phyloP scores from a whole-genome alignment of 1,140 invertebrate species.

The Meteorus sp. region DNA sequence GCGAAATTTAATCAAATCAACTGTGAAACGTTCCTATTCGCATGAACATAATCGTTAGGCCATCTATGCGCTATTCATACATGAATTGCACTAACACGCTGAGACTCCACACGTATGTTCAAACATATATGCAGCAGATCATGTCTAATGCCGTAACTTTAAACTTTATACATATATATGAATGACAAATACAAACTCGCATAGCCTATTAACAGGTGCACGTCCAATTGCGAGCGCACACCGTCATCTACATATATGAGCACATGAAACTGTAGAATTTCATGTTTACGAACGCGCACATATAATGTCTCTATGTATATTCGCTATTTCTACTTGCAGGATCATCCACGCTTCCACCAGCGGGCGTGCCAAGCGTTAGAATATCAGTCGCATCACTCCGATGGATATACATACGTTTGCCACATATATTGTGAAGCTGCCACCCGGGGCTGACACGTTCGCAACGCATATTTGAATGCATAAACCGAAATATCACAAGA shows the following conservation, averaged over 20 bases:
- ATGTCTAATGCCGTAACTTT: constrained; percentile 4
- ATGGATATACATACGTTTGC: constrained; percentile 7
- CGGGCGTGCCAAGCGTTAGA: neutral
- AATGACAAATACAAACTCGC: neutral
- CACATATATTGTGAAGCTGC: constrained; percentile 22
- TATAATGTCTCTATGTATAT: constrained; percentile 12
- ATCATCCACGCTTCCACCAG: neutral
- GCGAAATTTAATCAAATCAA: constrained; percentile 11
- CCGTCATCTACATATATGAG: neutral
- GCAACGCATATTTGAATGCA: constrained; percentile 25
- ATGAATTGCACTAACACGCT: constrained; percentile 20
- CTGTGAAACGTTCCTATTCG: constrained; percentile 1
- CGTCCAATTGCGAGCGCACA: neutral
- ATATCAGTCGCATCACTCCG: constrained; percentile 18
- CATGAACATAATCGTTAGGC: constrained; percentile 7
- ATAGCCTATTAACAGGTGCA: neutral
- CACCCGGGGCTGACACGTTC: constrained; percentile 21
- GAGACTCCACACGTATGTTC: constrained; percentile 3
- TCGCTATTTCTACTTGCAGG: constrained; percentile 1
- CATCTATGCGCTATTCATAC: neutral
- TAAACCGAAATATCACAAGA: constrained; percentile 19
- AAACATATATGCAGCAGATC: constrained; percentile 8
- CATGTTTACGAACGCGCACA: constrained; percentile 5
- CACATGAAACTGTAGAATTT: neutral
- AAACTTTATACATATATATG: constrained; percentile 2